These are phyloP conservation scores for Clupea harengus DNA, from an alignment of 2,113 vertebrate genomes.

Conservation along the genomic window DNA sequence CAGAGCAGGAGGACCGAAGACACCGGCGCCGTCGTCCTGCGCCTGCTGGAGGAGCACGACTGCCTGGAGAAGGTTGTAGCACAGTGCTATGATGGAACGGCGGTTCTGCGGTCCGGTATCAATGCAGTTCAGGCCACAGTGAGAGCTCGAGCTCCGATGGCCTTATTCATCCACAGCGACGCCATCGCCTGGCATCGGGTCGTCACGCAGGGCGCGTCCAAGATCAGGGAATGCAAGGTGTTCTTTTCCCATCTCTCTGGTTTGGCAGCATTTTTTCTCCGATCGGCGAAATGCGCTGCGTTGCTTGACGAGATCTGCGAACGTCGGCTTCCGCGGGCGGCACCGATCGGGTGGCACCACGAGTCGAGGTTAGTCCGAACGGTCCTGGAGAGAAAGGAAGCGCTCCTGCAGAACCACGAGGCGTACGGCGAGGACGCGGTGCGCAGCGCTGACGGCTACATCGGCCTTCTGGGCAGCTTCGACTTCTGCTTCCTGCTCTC, in stretches of 20 bases:
- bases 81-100: background rate
- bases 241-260: no score
- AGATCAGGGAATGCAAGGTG: no score
- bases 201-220: no score
- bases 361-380: conserved; percentile 11
- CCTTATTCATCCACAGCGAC: no score
- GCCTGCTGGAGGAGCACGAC: conserved; percentile 27
- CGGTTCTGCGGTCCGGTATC: conserved; percentile 27
- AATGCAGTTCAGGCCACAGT: conserved; percentile 37
- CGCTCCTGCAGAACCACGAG: conserved; percentile 10
- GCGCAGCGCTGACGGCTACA: no score
- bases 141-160: no score
- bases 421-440: no score
- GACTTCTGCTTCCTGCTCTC: no score
- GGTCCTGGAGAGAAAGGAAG: conserved; percentile 31
- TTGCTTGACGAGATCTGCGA: background rate
- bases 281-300: no score
- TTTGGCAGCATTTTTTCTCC: no score
- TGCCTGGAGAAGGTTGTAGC: conserved; percentile 33
- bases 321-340: conserved; percentile 19
- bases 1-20: conserved; percentile 29
- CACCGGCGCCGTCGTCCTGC: conserved; percentile 26
- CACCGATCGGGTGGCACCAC: conserved; percentile 26
- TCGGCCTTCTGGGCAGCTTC: no score
- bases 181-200: no score